Conservation (phyloP, 2,113 vertebrate genomes). For the Trogon surrucura region DNA sequence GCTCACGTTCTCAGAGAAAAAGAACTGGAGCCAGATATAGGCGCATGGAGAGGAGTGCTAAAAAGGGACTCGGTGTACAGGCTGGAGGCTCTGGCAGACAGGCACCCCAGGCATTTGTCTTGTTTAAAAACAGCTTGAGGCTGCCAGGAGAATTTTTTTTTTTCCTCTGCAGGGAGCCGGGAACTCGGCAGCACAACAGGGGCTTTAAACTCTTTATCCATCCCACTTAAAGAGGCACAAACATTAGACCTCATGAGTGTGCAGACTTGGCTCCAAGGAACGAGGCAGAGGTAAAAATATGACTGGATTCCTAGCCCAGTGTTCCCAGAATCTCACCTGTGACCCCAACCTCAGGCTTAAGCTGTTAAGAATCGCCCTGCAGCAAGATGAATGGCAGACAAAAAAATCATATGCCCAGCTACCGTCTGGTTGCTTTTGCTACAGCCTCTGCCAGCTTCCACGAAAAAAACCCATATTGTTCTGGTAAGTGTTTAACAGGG, state of each 20-base stretch:
- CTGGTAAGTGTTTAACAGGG: not conserved
- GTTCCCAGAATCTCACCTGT: not conserved
- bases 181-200: not conserved
- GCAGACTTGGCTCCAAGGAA: not conserved
- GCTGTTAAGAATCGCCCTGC: not conserved
- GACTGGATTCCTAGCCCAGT: not conserved
- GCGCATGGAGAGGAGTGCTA: not conserved
- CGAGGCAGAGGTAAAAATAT: not conserved
- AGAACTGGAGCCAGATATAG: constrained; percentile 41
- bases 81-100: constrained; percentile 39
- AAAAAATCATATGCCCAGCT: not conserved
- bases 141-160: not conserved
- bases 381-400: not conserved
- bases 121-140: constrained; percentile 35
- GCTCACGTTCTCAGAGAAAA: constrained; percentile 50
- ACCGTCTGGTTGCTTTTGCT: not conserved
- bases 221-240: not conserved
- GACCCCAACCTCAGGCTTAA: not conserved
- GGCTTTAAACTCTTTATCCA: not conserved
- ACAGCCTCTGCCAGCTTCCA: not conserved
- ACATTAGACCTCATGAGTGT: not conserved
- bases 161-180: not conserved
- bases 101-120: constrained; percentile 43
- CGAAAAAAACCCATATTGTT: rapidly evolving
- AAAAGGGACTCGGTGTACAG: constrained; percentile 2